Conservation (phyloP, 2,888 invertebrate species). For the Eueremaeus valkanovi region DNA sequence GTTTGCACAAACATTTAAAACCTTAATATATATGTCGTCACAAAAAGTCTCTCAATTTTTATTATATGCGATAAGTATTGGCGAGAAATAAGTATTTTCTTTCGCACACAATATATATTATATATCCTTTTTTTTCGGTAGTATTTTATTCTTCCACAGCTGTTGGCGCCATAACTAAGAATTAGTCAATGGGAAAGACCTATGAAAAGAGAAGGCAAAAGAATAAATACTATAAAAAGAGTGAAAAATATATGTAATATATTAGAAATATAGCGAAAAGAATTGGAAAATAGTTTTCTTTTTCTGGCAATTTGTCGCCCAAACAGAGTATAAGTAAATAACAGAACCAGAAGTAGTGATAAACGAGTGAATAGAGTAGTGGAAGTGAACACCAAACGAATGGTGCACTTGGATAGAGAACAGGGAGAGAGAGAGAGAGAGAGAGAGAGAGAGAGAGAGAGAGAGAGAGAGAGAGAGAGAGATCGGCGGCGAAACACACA, state of each 20-base stretch:
- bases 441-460: slow-evolving; percentile 49
- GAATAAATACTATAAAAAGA: not conserved
- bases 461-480: slow-evolving; percentile 19
- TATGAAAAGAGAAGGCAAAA: not conserved
- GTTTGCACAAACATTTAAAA: not conserved
- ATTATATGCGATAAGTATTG: not conserved
- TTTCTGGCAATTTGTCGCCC: slow-evolving; percentile 25
- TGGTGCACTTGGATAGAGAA: too few species aligned
- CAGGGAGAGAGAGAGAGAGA: too few species aligned
- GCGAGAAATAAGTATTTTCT: too few species aligned
- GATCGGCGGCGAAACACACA: not conserved
- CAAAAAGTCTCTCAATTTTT: not conserved
- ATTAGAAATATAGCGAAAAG: too few species aligned
- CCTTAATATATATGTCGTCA: not conserved
- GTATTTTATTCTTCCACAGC: slow-evolving; percentile 6
- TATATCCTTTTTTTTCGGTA: too few species aligned
- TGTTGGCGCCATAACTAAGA: slow-evolving; percentile 26
- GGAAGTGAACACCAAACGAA: too few species aligned
- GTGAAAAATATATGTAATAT: not conserved
- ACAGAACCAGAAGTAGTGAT: slow-evolving; percentile 18
- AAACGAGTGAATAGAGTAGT: not conserved
- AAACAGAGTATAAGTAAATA: not conserved
- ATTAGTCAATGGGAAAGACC: not conserved
- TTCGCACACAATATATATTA: not conserved
- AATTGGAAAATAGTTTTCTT: too few species aligned